phyloP scores from a whole-genome alignment of 2,797 vertebrate genomes.

The Chloroceryle inda region DNA sequence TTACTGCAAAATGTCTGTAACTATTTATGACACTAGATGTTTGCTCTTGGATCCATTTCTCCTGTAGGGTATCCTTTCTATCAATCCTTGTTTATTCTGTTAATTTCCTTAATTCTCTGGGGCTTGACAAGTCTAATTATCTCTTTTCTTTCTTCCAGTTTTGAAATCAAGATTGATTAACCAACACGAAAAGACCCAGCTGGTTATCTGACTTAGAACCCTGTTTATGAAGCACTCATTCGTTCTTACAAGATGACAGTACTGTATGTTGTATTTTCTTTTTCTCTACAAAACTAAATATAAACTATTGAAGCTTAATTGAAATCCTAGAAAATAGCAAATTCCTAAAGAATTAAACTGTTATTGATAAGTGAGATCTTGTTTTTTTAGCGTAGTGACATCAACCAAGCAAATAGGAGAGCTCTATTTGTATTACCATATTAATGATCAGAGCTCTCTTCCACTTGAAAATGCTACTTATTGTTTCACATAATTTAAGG shows the following conservation, averaged over 20 bases:
- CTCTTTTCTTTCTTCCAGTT: constrained; percentile 52
- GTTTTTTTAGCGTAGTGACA: neutral
- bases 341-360: neutral
- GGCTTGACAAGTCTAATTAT: constrained; percentile 44
- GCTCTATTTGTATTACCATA: neutral
- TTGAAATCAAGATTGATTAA: constrained; percentile 58
- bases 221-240: constrained; percentile 22
- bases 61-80: constrained; percentile 12
- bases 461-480: neutral
- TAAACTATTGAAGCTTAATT: neutral
- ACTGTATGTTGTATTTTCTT: constrained; percentile 35
- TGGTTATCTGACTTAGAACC: constrained; percentile 57
- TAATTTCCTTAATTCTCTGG: constrained; percentile 58
- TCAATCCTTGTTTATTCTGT: constrained; percentile 28
- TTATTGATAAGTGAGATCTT: neutral
- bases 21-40: constrained; percentile 11
- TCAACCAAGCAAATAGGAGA: neutral
- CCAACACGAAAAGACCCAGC: constrained; percentile 12
- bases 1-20: neutral
- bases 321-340: neutral
- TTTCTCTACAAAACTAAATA: neutral
- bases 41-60: constrained; percentile 38
- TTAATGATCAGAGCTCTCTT: neutral
- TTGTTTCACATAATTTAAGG: neutral
- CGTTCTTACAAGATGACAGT: neutral